Evolutionary conservation across 2,797 vertebrate species (phyloP).

Genomic region (Ctenopoma multispine): DNA sequence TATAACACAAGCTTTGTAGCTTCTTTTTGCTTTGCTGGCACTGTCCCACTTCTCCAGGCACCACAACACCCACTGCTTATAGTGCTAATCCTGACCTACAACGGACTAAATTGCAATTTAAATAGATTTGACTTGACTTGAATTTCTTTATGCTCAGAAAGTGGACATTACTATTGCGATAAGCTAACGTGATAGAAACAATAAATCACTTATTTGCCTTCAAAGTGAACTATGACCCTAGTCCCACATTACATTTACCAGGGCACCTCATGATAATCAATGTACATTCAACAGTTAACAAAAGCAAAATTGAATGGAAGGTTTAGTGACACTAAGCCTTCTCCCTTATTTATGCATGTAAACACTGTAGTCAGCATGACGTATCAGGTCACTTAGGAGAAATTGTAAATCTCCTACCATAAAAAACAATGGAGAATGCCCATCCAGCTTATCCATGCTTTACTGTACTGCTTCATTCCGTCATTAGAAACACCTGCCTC

Average conservation of each 20-base stretch:
- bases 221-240: background rate
- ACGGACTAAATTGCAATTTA: too few species aligned
- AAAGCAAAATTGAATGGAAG: background rate
- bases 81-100: too few species aligned
- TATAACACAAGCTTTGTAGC: too few species aligned
- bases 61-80: too few species aligned
- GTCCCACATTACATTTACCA: too few species aligned
- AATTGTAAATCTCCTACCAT: background rate
- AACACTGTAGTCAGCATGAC: background rate
- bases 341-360: background rate
- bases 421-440: constrained; percentile 10
- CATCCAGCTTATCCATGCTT: constrained; percentile 10
- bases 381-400: background rate
- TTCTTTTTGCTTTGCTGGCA: too few species aligned
- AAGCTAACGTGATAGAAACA: background rate
- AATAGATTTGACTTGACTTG: too few species aligned
- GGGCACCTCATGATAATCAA: background rate
- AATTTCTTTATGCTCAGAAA: too few species aligned
- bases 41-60: too few species aligned
- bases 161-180: too few species aligned
- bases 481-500: constrained; percentile 1
- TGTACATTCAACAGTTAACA: too few species aligned
- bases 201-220: background rate
- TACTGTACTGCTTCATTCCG: constrained; percentile 41
- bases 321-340: background rate